These are phyloP conservation scores for Propsilocerus akamusi DNA, from an alignment of 1,140 invertebrate species.

Conservation along the genomic window DNA sequence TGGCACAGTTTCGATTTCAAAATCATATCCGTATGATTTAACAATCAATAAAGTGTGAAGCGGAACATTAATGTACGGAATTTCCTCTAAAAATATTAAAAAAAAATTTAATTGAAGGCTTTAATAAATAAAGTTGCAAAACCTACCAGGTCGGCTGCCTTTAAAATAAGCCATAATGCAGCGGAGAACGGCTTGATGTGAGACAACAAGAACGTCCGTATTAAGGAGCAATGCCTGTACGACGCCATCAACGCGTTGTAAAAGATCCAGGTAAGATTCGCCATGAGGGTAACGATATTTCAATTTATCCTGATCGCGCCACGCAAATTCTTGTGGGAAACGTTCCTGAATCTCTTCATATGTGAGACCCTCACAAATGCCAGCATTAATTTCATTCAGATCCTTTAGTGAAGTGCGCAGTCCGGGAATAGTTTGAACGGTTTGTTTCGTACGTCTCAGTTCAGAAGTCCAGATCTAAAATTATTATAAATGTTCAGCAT, in stretches of 20 bases:
- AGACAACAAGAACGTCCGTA: constrained; percentile 71
- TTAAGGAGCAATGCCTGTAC: constrained; percentile 62
- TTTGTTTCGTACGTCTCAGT: constrained; percentile 70
- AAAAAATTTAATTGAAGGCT: constrained; percentile 5
- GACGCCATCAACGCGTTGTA: constrained; percentile 64
- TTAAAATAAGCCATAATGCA: constrained; percentile 83
- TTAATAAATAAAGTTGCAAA: constrained; percentile 4
- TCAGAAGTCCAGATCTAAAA: constrained; percentile 78
- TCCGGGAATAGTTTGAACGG: constrained; percentile 58
- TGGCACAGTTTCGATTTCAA: constrained; percentile 60
- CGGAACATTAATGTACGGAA: constrained; percentile 81
- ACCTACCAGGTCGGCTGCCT: constrained; percentile 53
- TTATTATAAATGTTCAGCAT: neutral
- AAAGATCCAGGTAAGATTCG: constrained; percentile 77
- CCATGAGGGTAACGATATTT: constrained; percentile 85
- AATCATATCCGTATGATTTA: constrained; percentile 63
- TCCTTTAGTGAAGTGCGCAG: constrained; percentile 59
- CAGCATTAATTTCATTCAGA: constrained; percentile 82
- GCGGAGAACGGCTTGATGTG: constrained; percentile 80
- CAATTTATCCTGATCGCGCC: constrained; percentile 79
- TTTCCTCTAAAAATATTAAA: constrained; percentile 38
- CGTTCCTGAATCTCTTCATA: constrained; percentile 85
- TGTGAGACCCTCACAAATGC: constrained; percentile 80
- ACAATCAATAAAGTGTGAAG: constrained; percentile 80
- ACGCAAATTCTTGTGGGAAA: constrained; percentile 79